Evolutionary conservation across 1,140 invertebrate species (phyloP), one percentile per base, ranked within the genome.

Genomic region (Euura saliciscinereae): DNA sequence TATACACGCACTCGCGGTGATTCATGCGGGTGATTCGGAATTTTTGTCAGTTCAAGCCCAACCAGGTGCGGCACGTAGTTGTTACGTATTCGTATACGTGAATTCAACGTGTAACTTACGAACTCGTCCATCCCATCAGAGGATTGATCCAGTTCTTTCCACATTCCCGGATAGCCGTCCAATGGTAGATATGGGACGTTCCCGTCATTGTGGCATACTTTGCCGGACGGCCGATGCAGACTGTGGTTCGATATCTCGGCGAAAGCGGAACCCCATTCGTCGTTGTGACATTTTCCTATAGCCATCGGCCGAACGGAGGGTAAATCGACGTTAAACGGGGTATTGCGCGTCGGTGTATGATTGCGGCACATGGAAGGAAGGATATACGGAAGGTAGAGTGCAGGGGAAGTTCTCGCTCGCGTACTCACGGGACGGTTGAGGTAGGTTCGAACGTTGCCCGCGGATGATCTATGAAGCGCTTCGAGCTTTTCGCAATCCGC

Each of bases 141-240:
- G 70, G 70, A 43, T 71, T 71, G 11, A 59, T 13, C 70, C 70
- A 71, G 8, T 59, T 45, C 43, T 45, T 28, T 28, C 43, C n/a
- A 10, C n/a, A n/a, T 59, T 71, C 70, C n/a, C 45, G 65, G 13
- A 8, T 28, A 10, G 59, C n/a, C 45, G 6, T 28, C 70, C 70
- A 71, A 43, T 66, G n/a, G 45, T 71, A 42, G 65, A 28, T 66
- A 51, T 71, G 45, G 4, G 6, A 6, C 13, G 70, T 71, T n/a
- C 70, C 70, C 6, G 45, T n/a, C n/a, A 28, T n/a, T 13, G 59
- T 71, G n/a, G 70, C 70, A 28, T 71, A 11, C 45, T 71, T 71
- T 13, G 45, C 43, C n/a, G 42, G 1, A 13, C 59, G 11, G 28
- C n/a, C 42, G 44, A 71, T 71, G 43, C 45, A 43, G n/a, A 46